phyloP scores from a whole-genome alignment of 1,140 invertebrate genomes.

The Alviniconcha marisindica region DNA sequence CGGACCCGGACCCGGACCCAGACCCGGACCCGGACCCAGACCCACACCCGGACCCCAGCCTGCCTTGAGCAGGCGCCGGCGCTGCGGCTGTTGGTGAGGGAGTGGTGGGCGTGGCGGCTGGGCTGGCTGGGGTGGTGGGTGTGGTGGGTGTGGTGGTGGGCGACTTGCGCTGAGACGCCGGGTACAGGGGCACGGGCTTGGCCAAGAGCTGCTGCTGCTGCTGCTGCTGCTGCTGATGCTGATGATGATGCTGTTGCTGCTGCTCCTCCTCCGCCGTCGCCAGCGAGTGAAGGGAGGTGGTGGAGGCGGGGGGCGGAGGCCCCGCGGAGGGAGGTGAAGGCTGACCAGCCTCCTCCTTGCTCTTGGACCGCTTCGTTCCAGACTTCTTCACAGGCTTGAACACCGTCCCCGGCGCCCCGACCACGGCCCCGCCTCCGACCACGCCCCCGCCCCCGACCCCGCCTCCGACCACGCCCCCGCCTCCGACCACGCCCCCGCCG shows the following conservation, averaged over 20 bases:
- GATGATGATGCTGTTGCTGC: no score
- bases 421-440: no score
- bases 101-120: background rate
- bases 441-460: background rate
- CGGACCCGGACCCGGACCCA: no score
- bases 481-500: no score
- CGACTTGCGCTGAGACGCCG: no score
- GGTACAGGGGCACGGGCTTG: background rate
- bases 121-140: background rate
- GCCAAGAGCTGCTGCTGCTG: background rate
- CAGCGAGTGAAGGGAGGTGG: background rate
- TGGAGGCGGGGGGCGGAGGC: background rate
- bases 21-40: background rate
- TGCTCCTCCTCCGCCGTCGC: background rate
- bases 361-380: slow-evolving; percentile 3
- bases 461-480: background rate
- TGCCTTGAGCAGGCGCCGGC: background rate
- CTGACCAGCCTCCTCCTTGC: slow-evolving; percentile 14
- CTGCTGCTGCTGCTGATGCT: no score
- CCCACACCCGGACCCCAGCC: background rate
- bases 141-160: no score
- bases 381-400: slow-evolving; percentile 23
- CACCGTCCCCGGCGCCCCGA: background rate
- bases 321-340: background rate
- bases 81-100: background rate